These are phyloP conservation scores for Ellobius talpinus DNA, from an alignment of 2,113 vertebrate species.

Conservation along the genomic window DNA sequence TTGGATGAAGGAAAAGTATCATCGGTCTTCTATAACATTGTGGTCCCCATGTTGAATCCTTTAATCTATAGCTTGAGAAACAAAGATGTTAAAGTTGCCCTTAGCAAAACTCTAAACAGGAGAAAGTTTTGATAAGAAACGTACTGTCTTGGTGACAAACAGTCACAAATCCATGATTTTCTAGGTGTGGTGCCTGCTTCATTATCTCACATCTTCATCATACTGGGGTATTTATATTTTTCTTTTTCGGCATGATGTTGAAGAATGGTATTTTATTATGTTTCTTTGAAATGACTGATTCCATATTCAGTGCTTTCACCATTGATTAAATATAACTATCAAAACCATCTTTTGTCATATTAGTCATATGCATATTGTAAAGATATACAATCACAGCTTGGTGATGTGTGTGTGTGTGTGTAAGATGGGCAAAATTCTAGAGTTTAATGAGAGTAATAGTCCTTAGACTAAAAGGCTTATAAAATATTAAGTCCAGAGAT, in stretches of 20 bases:
- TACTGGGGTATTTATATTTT: background rate
- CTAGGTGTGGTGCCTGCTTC: background rate
- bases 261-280: background rate
- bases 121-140: background rate
- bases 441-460: background rate
- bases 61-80: constrained; percentile 58
- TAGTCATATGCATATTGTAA: background rate
- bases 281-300: background rate
- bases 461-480: background rate
- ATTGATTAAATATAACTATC: background rate
- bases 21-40: constrained; percentile 29
- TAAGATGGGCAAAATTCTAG: background rate
- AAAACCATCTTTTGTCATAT: background rate
- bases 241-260: background rate
- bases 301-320: background rate
- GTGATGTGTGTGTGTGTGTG: too few species aligned
- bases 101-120: background rate
- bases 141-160: background rate
- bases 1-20: constrained; percentile 19
- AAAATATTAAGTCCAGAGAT: background rate
- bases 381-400: background rate
- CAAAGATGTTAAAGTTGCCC: constrained; percentile 46
- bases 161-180: background rate
- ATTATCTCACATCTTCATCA: too few species aligned
- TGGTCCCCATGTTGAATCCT: constrained; percentile 55